A percentile compares a stretch with the other conserved stretches of the same genome.
These are phyloP conservation scores for Piprites chloris DNA, from an alignment of 2,113 vertebrate species.

Conservation along the genomic window DNA sequence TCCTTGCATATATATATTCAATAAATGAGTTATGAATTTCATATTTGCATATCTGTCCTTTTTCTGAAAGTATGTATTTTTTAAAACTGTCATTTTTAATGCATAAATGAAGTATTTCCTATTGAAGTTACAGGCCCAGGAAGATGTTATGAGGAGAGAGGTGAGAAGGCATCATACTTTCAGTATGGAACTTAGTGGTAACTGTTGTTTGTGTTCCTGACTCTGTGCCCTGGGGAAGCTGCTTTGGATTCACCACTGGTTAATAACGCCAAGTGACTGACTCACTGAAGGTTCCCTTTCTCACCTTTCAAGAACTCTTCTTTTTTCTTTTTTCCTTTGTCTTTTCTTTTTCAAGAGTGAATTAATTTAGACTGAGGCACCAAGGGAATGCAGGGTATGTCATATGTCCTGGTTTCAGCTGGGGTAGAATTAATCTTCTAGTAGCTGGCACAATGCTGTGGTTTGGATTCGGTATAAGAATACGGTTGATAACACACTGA, in stretches of 20 bases:
- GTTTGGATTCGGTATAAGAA: neutral
- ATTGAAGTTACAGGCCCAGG: neutral
- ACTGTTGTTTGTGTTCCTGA: neutral
- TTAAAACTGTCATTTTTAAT: neutral
- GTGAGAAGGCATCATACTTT: neutral
- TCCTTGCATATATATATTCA: slow-evolving; percentile 78
- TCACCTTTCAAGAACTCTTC: neutral
- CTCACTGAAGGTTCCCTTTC: neutral
- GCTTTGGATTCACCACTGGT: neutral
- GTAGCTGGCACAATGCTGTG: neutral
- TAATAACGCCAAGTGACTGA: neutral
- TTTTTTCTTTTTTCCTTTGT: neutral
- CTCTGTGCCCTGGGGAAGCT: neutral
- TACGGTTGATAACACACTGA: neutral
- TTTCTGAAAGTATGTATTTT: slow-evolving; percentile 36
- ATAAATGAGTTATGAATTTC: slow-evolving; percentile 78
- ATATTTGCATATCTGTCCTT: slow-evolving; percentile 70
- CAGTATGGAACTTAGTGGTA: neutral
- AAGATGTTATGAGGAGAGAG: neutral
- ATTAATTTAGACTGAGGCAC: neutral
- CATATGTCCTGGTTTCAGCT: neutral
- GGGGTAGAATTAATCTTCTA: neutral
- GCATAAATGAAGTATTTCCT: neutral
- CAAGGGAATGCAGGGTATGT: neutral
- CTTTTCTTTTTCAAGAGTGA: neutral